phyloP scores from a whole-genome alignment of 2,797 vertebrate genomes.

The Coendou prehensilis region DNA sequence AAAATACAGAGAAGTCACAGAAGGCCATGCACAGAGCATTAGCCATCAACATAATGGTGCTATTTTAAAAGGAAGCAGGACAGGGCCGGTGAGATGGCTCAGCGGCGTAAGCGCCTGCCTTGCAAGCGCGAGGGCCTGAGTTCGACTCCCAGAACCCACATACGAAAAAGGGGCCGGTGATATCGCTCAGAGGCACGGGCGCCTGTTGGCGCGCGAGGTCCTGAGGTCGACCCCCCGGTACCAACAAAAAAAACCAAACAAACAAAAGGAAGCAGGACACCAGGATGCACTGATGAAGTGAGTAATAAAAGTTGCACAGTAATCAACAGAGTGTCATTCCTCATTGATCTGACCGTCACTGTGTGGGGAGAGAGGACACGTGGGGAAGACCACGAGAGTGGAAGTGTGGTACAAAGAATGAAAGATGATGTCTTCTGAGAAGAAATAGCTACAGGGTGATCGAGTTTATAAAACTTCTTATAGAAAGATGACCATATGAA shows the following conservation, averaged over 20 bases:
- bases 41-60: slow-evolving; percentile 50
- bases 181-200: too few relatives aligned
- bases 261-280: slow-evolving; percentile 66
- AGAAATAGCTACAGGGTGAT: slow-evolving; percentile 27
- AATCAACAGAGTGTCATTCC: slow-evolving; percentile 38
- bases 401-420: background rate
- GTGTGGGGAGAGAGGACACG: background rate
- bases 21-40: background rate
- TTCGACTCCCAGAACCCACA: too few relatives aligned
- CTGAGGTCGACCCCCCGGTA: too few relatives aligned
- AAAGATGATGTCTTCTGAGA: background rate
- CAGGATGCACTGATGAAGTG: background rate
- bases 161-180: too few relatives aligned
- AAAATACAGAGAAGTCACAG: slow-evolving; percentile 51
- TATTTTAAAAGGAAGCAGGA: slow-evolving; percentile 67
- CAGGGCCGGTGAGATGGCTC: too few relatives aligned
- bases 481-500: background rate
- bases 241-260: too few relatives aligned
- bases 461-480: background rate
- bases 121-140: too few relatives aligned
- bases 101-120: too few relatives aligned
- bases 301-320: background rate
- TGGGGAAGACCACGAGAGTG: background rate
- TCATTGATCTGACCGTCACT: slow-evolving; percentile 5
- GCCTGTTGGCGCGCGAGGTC: too few relatives aligned